Evolutionary conservation across 2,888 invertebrate species (phyloP).

Genomic region (Drosophila sordidapex): DNA sequence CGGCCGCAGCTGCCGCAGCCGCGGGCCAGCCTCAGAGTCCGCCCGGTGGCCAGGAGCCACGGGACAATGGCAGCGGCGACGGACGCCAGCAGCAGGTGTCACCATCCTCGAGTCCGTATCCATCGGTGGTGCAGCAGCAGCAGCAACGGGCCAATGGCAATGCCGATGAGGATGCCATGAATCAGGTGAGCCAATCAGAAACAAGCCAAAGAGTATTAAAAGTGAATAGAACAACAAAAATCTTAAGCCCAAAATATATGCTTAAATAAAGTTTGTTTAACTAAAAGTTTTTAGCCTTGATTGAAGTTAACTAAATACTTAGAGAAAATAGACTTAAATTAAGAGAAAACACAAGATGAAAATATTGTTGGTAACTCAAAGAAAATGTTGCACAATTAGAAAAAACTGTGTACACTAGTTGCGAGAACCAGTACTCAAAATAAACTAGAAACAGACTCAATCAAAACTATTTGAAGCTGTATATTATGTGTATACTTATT

Average conservation of each 20-base stretch:
- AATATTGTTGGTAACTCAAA: not conserved
- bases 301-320: no score
- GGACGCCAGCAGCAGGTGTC: conserved; percentile 83
- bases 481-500: not conserved
- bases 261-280: no score
- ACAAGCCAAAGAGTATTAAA: not conserved
- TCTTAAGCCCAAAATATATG: no score
- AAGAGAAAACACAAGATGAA: not conserved
- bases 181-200: conserved; percentile 79
- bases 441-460: not conserved
- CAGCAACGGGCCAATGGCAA: conserved; percentile 75
- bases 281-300: no score
- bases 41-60: conserved; percentile 75
- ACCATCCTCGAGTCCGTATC: conserved; percentile 85
- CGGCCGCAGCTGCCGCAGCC: conserved; percentile 87
- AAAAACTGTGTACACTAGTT: no score
- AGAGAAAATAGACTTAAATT: no score
- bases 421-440: not conserved
- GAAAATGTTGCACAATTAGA: not conserved
- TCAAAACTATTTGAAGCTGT: not conserved
- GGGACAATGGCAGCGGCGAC: conserved; percentile 79
- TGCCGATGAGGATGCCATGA: conserved; percentile 84
- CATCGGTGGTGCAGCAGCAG: conserved; percentile 78
- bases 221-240: no score
- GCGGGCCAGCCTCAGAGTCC: conserved; percentile 86